Evolutionary conservation across 1,140 invertebrate species (phyloP), one percentile per base, ranked within the genome.

Genomic region (Drosophila oshimai): DNA sequence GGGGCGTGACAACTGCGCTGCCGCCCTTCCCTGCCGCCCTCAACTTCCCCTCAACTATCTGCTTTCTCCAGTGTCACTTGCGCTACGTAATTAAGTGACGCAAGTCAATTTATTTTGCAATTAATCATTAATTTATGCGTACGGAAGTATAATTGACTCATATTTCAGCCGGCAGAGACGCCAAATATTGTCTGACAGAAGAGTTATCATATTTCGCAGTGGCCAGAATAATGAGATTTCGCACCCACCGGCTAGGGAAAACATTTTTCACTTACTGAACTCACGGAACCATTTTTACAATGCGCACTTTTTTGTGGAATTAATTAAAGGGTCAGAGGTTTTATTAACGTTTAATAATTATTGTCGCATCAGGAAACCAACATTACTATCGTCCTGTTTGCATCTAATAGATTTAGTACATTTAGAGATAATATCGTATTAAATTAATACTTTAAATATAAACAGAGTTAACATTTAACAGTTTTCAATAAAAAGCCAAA

Each of bases 101-200:
- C 80, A 89, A 89, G 80, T 86, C 86, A 89, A 89, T 89, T 89
- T 89, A 86, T 89, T 89, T 89, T 87, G 73, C 86, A 89, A 89
- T 89, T 89, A 87, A 89, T 89, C 86, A 89, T 89, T 78, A 89
- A 89, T 89, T 89, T 78, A 86, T 87, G 81, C 81, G 81, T 80
- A 77, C 81, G 76, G 73, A 87, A 87, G 62, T 76, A 86, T 87
- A 86, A 86, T 87, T 86, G 76, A 80, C 81, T 87, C 81, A 81
- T 87, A 87, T 87, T 81, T 87, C 81, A 86, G 45, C 29, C 72
- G 20, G 24, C 39, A 46, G 37, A n/a, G 17, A 15, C 13, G 58
- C 58, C 58, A 62, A 62, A 62, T 62, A 62, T 62, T 58, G 37
- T n/a, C n/a, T 12, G 58, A 44, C 53, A 39, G 33, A 31, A 65